These are phyloP conservation scores for Liparis tanakae DNA, from an alignment of 2,797 vertebrate species.

Conservation along the genomic window DNA sequence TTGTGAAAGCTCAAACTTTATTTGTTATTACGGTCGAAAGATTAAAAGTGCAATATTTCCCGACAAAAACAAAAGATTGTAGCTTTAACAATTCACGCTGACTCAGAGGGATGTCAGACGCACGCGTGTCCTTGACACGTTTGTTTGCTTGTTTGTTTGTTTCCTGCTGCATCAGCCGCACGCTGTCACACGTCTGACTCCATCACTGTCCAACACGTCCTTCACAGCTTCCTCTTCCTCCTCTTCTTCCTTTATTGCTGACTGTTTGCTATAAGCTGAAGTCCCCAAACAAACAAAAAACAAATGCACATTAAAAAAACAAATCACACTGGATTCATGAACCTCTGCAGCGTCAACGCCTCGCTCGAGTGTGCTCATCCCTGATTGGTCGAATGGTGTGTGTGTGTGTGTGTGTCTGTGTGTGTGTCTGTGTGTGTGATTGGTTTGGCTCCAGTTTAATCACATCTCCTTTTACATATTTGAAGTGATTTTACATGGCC, in stretches of 20 bases:
- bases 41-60: not conserved
- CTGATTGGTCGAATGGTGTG: too few relatives aligned
- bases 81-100: not conserved
- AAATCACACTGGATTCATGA: not conserved
- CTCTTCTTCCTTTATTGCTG: not conserved
- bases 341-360: slow-evolving; percentile 27
- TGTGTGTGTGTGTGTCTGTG: too few relatives aligned
- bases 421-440: too few relatives aligned
- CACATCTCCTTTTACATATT: not conserved
- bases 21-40: too few relatives aligned
- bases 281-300: not conserved
- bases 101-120: not conserved
- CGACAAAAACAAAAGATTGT: not conserved
- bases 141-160: slow-evolving; percentile 9
- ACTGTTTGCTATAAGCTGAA: not conserved
- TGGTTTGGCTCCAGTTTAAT: not conserved
- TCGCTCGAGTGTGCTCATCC: not conserved
- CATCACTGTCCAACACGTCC: slow-evolving; percentile 25
- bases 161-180: not conserved
- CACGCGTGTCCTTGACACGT: slow-evolving; percentile 10
- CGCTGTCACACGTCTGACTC: slow-evolving; percentile 28
- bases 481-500: too few relatives aligned
- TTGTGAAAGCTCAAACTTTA: not conserved
- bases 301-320: not conserved
- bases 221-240: not conserved